Conservation (phyloP, 2,113 vertebrate genomes). For the Muscicapa adusta region DNA sequence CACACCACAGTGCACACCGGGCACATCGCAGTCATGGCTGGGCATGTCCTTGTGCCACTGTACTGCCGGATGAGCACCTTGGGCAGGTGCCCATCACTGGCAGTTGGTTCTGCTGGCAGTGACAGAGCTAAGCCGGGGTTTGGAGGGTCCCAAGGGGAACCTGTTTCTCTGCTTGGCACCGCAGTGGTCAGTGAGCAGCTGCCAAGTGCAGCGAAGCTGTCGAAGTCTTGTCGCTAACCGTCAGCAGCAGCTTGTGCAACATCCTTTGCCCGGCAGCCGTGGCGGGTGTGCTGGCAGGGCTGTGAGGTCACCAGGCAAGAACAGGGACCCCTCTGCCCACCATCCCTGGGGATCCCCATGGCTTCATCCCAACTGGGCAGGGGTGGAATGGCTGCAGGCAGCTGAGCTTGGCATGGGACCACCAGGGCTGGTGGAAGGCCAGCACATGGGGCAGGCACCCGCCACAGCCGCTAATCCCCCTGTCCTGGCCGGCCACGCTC, state of each 20-base stretch:
- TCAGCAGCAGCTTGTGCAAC: background rate
- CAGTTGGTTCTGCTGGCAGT: background rate
- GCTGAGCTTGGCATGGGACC: background rate
- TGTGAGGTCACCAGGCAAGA: accelerated
- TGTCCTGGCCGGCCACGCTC: background rate
- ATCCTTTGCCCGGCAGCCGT: background rate
- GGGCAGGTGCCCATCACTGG: background rate
- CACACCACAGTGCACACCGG: accelerated
- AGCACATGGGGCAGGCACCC: accelerated
- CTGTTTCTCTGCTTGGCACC: accelerated
- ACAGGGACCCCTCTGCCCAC: background rate
- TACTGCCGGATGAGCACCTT: accelerated
- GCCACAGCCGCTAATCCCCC: background rate
- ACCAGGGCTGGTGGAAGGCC: background rate
- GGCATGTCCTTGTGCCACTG: accelerated
- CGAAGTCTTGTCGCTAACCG: background rate
- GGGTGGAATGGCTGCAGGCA: accelerated
- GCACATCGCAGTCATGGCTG: accelerated
- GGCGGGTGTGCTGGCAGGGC: background rate
- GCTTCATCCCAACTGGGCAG: accelerated
- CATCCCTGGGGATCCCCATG: background rate
- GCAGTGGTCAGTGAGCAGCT: background rate
- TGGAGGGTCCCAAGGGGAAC: background rate
- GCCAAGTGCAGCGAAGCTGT: background rate
- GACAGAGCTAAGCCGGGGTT: background rate